Evolutionary conservation across 2,888 invertebrate species (phyloP).

Genomic region (Agonopterix subpropinquella): DNA sequence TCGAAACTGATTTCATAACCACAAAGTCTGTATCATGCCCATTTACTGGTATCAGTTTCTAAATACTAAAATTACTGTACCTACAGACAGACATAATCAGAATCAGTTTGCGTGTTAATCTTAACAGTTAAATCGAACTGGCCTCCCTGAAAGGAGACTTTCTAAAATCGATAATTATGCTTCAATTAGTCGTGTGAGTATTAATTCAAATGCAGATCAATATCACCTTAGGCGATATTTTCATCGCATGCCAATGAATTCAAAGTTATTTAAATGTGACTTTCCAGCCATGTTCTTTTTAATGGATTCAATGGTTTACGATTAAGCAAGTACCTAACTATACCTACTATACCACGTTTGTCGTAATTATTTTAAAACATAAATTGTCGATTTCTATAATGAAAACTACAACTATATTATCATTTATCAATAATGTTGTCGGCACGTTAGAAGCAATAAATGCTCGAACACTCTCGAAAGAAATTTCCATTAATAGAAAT

Average conservation of each 20-base stretch:
- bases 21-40: constrained; percentile 19
- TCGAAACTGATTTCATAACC: constrained; percentile 43
- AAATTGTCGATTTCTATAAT: too few species aligned
- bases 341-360: too few species aligned
- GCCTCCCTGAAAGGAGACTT: constrained; percentile 39
- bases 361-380: too few species aligned
- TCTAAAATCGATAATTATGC: constrained; percentile 26
- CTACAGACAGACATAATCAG: constrained; percentile 17
- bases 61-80: constrained; percentile 12
- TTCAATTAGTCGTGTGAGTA: not conserved
- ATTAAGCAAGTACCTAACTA: too few species aligned
- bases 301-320: too few species aligned
- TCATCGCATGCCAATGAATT: not conserved
- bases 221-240: constrained; percentile 1
- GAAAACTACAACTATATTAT: too few species aligned
- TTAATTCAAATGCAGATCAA: not conserved
- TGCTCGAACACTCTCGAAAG: too few species aligned
- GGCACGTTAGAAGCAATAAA: too few species aligned
- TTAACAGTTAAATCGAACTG: constrained; percentile 28
- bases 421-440: too few species aligned
- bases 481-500: too few species aligned
- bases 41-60: constrained; percentile 29
- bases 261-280: not conserved
- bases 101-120: constrained; percentile 37
- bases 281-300: not conserved